phyloP scores from a whole-genome alignment of 2,888 invertebrate genomes.

The Sipha maydis region DNA sequence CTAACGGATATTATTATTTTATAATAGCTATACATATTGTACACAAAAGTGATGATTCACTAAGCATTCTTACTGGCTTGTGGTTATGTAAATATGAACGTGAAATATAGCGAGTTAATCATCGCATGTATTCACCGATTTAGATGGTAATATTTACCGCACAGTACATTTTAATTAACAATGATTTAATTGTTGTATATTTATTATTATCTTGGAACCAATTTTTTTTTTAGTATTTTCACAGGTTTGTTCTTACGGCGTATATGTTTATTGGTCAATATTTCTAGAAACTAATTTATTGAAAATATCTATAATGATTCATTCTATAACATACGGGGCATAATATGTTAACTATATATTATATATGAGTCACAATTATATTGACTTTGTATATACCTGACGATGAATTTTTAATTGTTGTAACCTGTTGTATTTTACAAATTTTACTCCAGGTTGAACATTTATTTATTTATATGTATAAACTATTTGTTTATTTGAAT shows the following conservation, averaged over 20 bases:
- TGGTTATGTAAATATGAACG: background rate
- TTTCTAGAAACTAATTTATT: background rate
- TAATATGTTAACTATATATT: too few relatives aligned
- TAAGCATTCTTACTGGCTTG: background rate
- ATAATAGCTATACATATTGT: background rate
- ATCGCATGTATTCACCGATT: background rate
- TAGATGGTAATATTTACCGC: background rate
- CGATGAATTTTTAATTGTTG: too few relatives aligned
- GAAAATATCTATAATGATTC: background rate
- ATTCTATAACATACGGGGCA: too few relatives aligned
- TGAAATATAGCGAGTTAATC: background rate
- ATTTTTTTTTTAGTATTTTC: background rate
- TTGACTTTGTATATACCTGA: too few relatives aligned
- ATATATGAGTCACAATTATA: too few relatives aligned
- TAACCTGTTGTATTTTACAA: too few relatives aligned
- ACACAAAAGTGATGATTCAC: background rate
- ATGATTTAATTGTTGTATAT: background rate
- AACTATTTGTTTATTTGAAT: too few relatives aligned
- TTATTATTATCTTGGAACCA: conserved; percentile 11
- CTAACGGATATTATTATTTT: conserved; percentile 6
- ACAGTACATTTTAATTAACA: background rate
- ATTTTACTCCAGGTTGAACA: too few relatives aligned
- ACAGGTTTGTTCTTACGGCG: background rate
- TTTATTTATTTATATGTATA: too few relatives aligned
- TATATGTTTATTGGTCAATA: background rate